phyloP scores from a whole-genome alignment of 2,888 invertebrate genomes.

The Drosophila ochracea region DNA sequence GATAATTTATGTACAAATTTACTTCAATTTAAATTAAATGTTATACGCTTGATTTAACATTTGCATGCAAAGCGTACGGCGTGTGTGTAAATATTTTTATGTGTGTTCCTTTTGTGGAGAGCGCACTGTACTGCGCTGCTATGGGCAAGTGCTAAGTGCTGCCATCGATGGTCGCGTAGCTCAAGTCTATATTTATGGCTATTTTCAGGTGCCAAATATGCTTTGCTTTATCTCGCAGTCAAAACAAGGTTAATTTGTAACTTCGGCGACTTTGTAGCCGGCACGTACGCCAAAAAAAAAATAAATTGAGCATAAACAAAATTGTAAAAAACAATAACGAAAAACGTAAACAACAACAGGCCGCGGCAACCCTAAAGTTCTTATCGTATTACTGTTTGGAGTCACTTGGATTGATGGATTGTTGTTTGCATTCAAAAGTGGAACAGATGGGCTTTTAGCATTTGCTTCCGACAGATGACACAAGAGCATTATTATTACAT shows the following conservation, averaged over 20 bases:
- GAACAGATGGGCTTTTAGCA: not conserved
- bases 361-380: constrained; percentile 22
- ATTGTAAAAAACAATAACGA: constrained; percentile 53
- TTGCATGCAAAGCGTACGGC: not conserved
- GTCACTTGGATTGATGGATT: constrained; percentile 17
- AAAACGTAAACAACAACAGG: constrained; percentile 33
- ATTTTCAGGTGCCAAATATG: constrained; percentile 38
- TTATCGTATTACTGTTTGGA: constrained; percentile 45
- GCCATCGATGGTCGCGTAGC: constrained; percentile 23
- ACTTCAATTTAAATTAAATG: not conserved
- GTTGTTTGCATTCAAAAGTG: not conserved
- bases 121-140: constrained; percentile 22
- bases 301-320: constrained; percentile 57
- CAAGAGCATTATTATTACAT: constrained; percentile 5
- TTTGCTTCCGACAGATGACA: constrained; percentile 23
- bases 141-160: constrained; percentile 46
- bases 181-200: constrained; percentile 41
- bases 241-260: constrained; percentile 53
- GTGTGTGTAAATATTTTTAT: not conserved
- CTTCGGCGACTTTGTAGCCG: constrained; percentile 52
- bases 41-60: not conserved
- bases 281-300: constrained; percentile 60
- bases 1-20: not conserved
- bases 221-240: constrained; percentile 38
- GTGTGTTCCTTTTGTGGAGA: not conserved